A percentile compares a stretch with the other conserved stretches of the same genome.
Evolutionary conservation across 2,113 vertebrate species (phyloP).

Genomic region (Mustelus asterias): DNA sequence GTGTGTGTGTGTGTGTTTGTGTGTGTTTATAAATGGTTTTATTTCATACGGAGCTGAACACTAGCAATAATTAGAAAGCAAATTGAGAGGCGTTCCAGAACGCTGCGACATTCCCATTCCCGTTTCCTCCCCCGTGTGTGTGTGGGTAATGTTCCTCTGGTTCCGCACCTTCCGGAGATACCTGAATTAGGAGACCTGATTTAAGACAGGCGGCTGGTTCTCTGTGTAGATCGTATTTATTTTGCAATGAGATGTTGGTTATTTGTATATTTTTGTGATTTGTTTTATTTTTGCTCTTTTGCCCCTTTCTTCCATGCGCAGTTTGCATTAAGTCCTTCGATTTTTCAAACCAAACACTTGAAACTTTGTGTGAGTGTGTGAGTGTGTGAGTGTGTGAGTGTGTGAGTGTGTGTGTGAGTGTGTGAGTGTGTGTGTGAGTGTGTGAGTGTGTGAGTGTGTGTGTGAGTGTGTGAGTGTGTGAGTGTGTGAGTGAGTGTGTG

Average conservation of each 20-base stretch:
- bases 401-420: too few species aligned
- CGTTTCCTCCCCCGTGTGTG: neutral
- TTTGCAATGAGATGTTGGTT: conserved; percentile 46
- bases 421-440: too few species aligned
- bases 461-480: too few species aligned
- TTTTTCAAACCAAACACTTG: neutral
- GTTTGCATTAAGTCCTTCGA: neutral
- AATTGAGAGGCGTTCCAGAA: neutral
- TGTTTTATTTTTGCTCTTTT: neutral
- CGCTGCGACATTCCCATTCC: neutral
- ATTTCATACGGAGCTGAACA: neutral
- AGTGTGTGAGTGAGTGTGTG: too few species aligned
- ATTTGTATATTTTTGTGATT: conserved; percentile 45
- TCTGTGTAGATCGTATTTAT: conserved; percentile 48
- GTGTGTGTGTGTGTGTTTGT: neutral
- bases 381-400: too few species aligned
- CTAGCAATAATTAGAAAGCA: neutral
- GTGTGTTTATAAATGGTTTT: neutral
- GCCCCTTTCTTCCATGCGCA: neutral
- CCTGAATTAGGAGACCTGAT: neutral
- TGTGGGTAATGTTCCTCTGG: neutral
- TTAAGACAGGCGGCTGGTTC: neutral
- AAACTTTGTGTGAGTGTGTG: neutral
- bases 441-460: too few species aligned
- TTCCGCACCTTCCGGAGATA: neutral